Conservation (phyloP, 2,113 vertebrate genomes). For the Proterorhinus semilunaris region DNA sequence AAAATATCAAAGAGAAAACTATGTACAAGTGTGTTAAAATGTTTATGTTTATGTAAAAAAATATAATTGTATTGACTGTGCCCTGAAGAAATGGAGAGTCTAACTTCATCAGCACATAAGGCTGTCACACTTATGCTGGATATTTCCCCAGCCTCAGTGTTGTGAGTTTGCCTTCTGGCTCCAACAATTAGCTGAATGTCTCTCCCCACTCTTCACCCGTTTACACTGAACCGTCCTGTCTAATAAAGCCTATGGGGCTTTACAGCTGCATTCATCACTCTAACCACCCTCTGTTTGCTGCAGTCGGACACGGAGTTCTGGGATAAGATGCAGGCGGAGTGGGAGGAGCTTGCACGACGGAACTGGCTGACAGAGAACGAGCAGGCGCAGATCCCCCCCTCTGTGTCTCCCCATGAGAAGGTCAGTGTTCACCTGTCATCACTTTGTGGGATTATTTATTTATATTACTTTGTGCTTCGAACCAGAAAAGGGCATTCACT, state of each 20-base stretch:
- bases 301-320: constrained; percentile 99
- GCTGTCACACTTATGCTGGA: too few relatives aligned
- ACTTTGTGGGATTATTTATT: background rate
- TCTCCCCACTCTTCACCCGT: too few relatives aligned
- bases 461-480: background rate
- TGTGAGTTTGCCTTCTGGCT: too few relatives aligned
- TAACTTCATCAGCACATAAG: too few relatives aligned
- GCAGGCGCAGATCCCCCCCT: constrained; percentile 81
- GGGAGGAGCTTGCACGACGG: constrained; percentile 96
- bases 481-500: background rate
- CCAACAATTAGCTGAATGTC: too few relatives aligned
- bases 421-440: constrained; percentile 61
- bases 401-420: constrained; percentile 92
- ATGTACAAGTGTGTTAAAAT: too few relatives aligned
- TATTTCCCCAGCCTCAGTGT: too few relatives aligned
- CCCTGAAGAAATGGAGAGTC: too few relatives aligned
- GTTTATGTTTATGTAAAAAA: too few relatives aligned
- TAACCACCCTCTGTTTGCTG: constrained; percentile 20
- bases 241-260: background rate
- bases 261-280: background rate
- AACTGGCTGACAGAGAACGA: constrained; percentile 97
- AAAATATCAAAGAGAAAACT: too few relatives aligned
- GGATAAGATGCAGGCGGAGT: constrained; percentile 99
- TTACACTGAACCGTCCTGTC: background rate
- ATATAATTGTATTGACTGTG: too few relatives aligned